A percentile compares a stretch with the other conserved stretches of the same genome.
Conservation (phyloP, 2,888 invertebrate species). For the Furcula furcula region DNA sequence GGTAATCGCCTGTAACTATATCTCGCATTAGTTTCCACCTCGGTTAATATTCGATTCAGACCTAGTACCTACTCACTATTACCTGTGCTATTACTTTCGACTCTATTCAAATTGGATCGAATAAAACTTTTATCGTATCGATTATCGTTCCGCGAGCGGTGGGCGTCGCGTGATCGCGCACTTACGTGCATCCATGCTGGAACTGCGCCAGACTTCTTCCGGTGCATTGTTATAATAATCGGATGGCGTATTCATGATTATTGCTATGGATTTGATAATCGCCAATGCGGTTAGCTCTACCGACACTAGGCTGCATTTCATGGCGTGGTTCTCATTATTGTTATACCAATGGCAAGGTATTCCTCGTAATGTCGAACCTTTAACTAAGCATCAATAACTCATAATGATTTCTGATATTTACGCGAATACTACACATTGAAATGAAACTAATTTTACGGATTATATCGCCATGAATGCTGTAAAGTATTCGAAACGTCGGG, state of each 20-base stretch:
- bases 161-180: slow-evolving; percentile 41
- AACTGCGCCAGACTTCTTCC: slow-evolving; percentile 50
- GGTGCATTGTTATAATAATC: slow-evolving; percentile 45
- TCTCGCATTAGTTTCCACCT: background rate
- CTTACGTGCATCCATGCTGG: slow-evolving; percentile 49
- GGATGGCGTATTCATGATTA: slow-evolving; percentile 44
- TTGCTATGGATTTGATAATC: slow-evolving; percentile 35
- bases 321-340: slow-evolving; percentile 10
- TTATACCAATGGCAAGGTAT: no score
- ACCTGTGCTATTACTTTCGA: slow-evolving; percentile 14
- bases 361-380: no score
- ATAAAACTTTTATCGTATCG: slow-evolving; percentile 70
- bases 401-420: no score
- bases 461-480: no score
- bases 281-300: slow-evolving; percentile 3
- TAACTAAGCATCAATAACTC: no score
- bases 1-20: background rate
- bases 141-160: slow-evolving; percentile 42
- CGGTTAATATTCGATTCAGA: slow-evolving; percentile 1
- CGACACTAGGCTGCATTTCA: slow-evolving; percentile 14
- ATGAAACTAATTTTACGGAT: no score
- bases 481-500: no score
- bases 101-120: slow-evolving; percentile 66
- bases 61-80: slow-evolving; percentile 1
- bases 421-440: no score